A percentile compares a stretch with the other conserved stretches of the same genome.
These are phyloP conservation scores for Netelia melanura DNA, from an alignment of 2,888 invertebrate species.

Conservation along the genomic window DNA sequence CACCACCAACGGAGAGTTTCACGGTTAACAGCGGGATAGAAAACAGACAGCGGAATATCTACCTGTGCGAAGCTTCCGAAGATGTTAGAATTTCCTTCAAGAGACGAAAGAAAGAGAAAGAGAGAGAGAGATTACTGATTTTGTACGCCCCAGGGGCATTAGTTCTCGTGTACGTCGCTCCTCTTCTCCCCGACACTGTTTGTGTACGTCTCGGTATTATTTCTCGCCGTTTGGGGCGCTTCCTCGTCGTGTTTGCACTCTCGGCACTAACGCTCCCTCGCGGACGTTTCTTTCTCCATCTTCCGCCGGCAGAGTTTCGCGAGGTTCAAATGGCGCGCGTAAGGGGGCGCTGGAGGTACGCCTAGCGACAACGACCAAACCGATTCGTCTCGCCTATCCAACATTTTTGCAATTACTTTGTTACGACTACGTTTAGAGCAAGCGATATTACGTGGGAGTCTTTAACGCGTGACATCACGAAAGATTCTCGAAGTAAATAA, in stretches of 20 bases:
- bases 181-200: conserved; percentile 70
- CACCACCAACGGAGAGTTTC: conserved; percentile 50
- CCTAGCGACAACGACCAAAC: conserved; percentile 26
- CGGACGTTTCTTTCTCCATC: background rate
- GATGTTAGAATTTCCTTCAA: conserved; percentile 45
- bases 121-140: conserved; percentile 77
- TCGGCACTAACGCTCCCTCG: background rate
- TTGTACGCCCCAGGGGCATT: conserved; percentile 76
- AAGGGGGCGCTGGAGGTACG: conserved; percentile 19
- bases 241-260: background rate
- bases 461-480: background rate
- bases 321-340: conserved; percentile 2
- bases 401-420: conserved; percentile 63
- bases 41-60: conserved; percentile 39
- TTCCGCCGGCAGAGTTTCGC: background rate
- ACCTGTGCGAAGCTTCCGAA: conserved; percentile 51
- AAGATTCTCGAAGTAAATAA: too few relatives aligned
- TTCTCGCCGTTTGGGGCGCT: conserved; percentile 32
- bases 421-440: conserved; percentile 17
- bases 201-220: background rate
- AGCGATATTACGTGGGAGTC: conserved; percentile 15
- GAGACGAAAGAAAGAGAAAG: conserved; percentile 52
- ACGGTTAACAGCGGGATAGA: conserved; percentile 49
- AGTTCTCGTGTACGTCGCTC: conserved; percentile 70
- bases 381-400: conserved; percentile 61